Base-by-base conservation (phyloP, 2,888 invertebrate species). In the Erynnis tages region DNA sequence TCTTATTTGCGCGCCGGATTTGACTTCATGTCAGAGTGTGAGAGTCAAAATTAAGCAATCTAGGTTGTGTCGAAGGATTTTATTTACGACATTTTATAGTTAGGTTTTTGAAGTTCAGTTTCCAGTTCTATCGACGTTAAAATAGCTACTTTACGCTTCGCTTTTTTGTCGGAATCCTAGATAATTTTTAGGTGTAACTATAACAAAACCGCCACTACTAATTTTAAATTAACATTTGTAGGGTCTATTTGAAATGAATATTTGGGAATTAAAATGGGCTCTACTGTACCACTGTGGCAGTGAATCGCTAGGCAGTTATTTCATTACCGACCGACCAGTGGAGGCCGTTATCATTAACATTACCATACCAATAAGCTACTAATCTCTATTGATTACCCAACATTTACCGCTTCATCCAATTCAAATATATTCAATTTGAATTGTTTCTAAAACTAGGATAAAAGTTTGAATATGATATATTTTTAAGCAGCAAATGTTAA, bases 321-420 rank as follows among this genome's bases (percentile, higher is more conserved):
- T n/a, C 21, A 19, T 47, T 47, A 23, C 19, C 6, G 27, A 37
- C 11, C 13, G 32, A 16, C 35, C 46, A 27, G 25, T 17, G 37
- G 47, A 29, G 19, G 21, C 11, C 14, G 29, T 43, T 29, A 43
- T 11, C 46, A 37, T 46, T 37, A 37, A 6, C 46, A 47, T 47
- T 48, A 48, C 30, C 21, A 38, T 48, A 48, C 30, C 30, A 21
- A 38, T 37, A 19, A 30, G 17, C 47, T n/a, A 19, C 30, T 21
- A 47, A 47, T 21, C 13, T 27, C 7, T 47, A 27, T 47, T 38
- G 38, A 47, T 30, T 30, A 17, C 4, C 21, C 37, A 47, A 13
- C 29, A 29, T 37, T 47, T 47, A 38, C 38, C 3, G 38, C 27
- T 21, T 23, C 19, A 47, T 48, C 40, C 10, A 16, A 16, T 34